Percentiles rank a stretch among this genome's conserved stretches.
phyloP scores from a whole-genome alignment of 1,140 invertebrate genomes.

The Pollicipes pollicipes region DNA sequence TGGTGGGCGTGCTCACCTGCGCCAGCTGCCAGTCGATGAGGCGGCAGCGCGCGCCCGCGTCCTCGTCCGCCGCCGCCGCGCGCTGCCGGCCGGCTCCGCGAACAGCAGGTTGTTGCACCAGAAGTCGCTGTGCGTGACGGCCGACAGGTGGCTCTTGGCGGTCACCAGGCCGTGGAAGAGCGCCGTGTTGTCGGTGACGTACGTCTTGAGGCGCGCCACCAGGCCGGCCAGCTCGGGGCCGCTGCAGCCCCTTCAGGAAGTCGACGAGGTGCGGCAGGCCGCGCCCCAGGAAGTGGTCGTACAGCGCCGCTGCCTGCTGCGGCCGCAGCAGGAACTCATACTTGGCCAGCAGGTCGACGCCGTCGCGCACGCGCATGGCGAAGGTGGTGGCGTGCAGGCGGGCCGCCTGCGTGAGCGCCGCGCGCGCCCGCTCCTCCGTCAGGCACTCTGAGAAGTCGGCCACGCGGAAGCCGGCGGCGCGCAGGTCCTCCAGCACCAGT shows the following conservation, averaged over 20 bases:
- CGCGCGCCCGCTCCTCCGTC: constrained; percentile 28
- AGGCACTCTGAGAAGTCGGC: constrained; percentile 38
- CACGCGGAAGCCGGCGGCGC: constrained; percentile 32
- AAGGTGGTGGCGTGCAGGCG: constrained; percentile 40
- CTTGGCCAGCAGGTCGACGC: constrained; percentile 9
- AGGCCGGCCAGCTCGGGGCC: constrained; percentile 35
- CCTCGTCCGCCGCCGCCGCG: constrained; percentile 25
- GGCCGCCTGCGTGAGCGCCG: constrained; percentile 47
- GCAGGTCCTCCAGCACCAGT: constrained; percentile 42
- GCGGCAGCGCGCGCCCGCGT: constrained; percentile 30
- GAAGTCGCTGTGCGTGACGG: constrained; percentile 60
- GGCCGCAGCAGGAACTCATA: constrained; percentile 48
- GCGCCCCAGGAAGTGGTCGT: constrained; percentile 51
- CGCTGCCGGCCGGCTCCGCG: constrained; percentile 30
- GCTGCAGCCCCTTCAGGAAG: constrained; percentile 17
- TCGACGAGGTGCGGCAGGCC: constrained; percentile 43
- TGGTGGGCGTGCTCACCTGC: constrained; percentile 51
- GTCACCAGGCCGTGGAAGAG: constrained; percentile 8
- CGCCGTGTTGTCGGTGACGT: constrained; percentile 24
- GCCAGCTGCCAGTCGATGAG: constrained; percentile 72
- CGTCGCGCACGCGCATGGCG: constrained; percentile 11
- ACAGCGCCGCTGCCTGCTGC: constrained; percentile 50
- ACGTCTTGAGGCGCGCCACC: constrained; percentile 35
- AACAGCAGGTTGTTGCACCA: constrained; percentile 66
- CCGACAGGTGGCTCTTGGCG: constrained; percentile 36